Conservation (phyloP, 2,888 invertebrate species). For the Hymenopus coronatus region DNA sequence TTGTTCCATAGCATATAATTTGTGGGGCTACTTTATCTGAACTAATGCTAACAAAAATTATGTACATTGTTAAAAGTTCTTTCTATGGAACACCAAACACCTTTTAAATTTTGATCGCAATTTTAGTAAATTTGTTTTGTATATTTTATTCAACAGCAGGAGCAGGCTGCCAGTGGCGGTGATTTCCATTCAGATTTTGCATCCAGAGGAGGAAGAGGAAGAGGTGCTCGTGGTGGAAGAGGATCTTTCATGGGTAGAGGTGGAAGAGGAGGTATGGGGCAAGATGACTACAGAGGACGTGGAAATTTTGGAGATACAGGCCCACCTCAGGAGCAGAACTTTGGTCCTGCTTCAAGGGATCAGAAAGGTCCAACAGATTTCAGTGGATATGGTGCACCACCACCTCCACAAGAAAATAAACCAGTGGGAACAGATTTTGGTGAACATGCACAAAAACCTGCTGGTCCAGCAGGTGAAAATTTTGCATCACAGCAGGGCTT, state of each 20-base stretch:
- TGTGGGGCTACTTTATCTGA: too few relatives aligned
- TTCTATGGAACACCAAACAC: too few relatives aligned
- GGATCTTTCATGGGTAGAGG: neutral
- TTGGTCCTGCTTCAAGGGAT: neutral
- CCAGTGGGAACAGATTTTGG: neutral
- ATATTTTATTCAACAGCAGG: neutral
- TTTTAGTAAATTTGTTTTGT: too few relatives aligned
- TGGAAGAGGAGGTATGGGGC: neutral
- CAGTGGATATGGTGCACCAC: neutral
- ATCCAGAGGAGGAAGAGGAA: neutral
- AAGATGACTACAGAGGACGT: neutral
- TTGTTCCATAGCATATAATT: too few relatives aligned
- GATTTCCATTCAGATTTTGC: neutral
- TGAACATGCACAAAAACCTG: neutral
- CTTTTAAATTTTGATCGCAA: too few relatives aligned
- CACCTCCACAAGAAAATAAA: neutral
- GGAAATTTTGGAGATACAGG: neutral
- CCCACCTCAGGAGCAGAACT: neutral
- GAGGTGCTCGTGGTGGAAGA: slow-evolving; percentile 1
- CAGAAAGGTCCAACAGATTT: neutral
- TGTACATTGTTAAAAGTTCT: too few relatives aligned
- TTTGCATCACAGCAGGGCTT: neutral
- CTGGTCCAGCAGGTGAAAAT: neutral
- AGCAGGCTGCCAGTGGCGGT: neutral
- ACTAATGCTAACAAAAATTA: too few relatives aligned